Base-by-base conservation (phyloP, 2,797 vertebrate genomes). In the Alca torda region DNA sequence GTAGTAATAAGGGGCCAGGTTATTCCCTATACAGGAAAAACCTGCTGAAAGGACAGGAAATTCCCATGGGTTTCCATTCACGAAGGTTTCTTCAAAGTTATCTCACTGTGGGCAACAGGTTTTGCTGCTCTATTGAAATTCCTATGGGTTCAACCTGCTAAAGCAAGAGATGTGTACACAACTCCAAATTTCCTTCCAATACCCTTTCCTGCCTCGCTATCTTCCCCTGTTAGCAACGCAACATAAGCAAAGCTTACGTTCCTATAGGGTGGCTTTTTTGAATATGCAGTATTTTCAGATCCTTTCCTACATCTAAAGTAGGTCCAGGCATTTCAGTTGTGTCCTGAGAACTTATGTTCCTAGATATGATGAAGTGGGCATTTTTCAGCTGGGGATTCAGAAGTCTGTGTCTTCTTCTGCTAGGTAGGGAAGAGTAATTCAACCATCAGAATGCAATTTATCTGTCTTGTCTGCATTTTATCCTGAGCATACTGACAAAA, bases 11-110 rank as follows among this genome's bases (percentile, higher is more conserved):
- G n/a, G 39, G 75, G 39, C 12, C n/a, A 83, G 16, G 31, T 63
- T 91, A 78, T 69, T 92, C 79, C 4, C 8, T 63, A 8, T 81
- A 91, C 92, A 93, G 73, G 94, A 97, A 96, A 95, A 95, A 95
- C 84, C 68, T 95, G 82, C 61, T 96, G 88, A 75, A 88, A 85
- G 70, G 84, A 91, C 79, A 88, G 37, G 46, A 92, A 81, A 84
- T 93, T 89, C 92, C 50, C 35, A 78, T 73, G 50, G 24, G 73
- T 68, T 94, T 91, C 60, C 84, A 86, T 77, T 94, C 89, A 86
- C 50, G 90, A 88, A 12, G 8, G 5, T 65, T 91, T 92, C 57
- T 96, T 93, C 94, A 87, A 87, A 92, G 76, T 90, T 94, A 88
- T 91, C 73, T 93, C 35, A 18, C 61, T 75, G 33, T 3, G 3